Evolutionary conservation across 2,888 invertebrate species (phyloP), one percentile per base, ranked within the genome.

Genomic region (Deilephila porcellus): DNA sequence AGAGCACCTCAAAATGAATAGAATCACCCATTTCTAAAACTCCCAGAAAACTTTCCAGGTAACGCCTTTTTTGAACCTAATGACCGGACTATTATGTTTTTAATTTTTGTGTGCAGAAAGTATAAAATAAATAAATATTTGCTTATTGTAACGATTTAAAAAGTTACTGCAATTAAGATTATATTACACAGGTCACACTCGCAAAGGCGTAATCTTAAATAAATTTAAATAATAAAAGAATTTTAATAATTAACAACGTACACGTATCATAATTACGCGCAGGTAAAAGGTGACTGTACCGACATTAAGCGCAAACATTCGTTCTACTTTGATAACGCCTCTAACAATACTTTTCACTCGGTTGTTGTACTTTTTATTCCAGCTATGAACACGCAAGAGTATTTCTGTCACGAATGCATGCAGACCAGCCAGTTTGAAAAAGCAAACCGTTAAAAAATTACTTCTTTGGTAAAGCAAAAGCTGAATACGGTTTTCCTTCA

Each of bases 281-380:
- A 70, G 53, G 60, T 74, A 71, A 74, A 75, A 74, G 76, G 75
- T 77, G 71, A 76, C 67, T 74, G 74, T 70, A 75, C 75, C 53
- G 73, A 77, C 74, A 74, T 64, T 67, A 60, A 74, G 56, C 71
- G 53, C 80, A 81, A 80, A 81, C 80, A 80, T 82, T 84, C 82
- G 86, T 83, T 86, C 86, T 80, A 87, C 80, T 87, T 88, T 85
- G 85, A 87, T 89, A 89, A 86, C 79, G 76, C 76, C 75, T 77
- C 78, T 77, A 85, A 83, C 85, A 86, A 82, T 83, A 83, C 80
- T 85, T 88, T 88, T 83, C 81, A 86, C 85, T 85, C 78, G 79
- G 76, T 78, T 77, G 79, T 81, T 82, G 81, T 76, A 82, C 77
- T 84, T 85, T 87, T 89, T 85, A 85, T 84, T 83, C 78, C 76